Evolutionary conservation across 2,797 vertebrate genomes (phyloP).

Genomic region (Pipistrellus nathusii): DNA sequence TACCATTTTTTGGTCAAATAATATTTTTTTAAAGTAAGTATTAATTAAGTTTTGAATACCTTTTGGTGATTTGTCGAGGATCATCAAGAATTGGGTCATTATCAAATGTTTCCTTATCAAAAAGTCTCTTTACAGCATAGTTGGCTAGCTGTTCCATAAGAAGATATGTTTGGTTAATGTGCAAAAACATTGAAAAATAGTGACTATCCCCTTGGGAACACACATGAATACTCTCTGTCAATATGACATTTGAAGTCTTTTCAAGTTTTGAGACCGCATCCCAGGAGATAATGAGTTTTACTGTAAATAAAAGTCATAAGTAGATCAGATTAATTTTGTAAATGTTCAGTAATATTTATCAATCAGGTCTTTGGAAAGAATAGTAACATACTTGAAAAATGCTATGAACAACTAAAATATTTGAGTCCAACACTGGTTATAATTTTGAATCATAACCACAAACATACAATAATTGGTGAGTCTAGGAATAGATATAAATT

Average conservation of each 20-base stretch:
- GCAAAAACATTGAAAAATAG: slow-evolving; percentile 98
- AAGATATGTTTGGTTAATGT: slow-evolving; percentile 95
- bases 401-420: slow-evolving; percentile 47
- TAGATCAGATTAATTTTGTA: slow-evolving; percentile 71
- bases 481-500: slow-evolving; percentile 26
- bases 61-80: slow-evolving; percentile 96
- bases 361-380: slow-evolving; percentile 56
- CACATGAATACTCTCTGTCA: slow-evolving; percentile 97
- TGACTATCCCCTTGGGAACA: slow-evolving; percentile 93
- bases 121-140: slow-evolving; percentile 95
- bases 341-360: slow-evolving; percentile 26
- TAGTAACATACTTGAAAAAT: slow-evolving; percentile 46
- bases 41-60: slow-evolving; percentile 86
- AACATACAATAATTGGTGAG: slow-evolving; percentile 41
- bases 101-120: slow-evolving; percentile 97
- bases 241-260: slow-evolving; percentile 95
- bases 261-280: slow-evolving; percentile 96
- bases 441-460: slow-evolving; percentile 45
- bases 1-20: slow-evolving; percentile 35
- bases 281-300: slow-evolving; percentile 97
- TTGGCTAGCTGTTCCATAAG: slow-evolving; percentile 98
- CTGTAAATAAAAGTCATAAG: slow-evolving; percentile 87
- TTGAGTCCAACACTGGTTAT: slow-evolving; percentile 48
- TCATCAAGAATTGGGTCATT: slow-evolving; percentile 92
- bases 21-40: slow-evolving; percentile 50